Evolutionary conservation across 2,797 vertebrate genomes (phyloP).

Genomic region (Argyrosomus regius): DNA sequence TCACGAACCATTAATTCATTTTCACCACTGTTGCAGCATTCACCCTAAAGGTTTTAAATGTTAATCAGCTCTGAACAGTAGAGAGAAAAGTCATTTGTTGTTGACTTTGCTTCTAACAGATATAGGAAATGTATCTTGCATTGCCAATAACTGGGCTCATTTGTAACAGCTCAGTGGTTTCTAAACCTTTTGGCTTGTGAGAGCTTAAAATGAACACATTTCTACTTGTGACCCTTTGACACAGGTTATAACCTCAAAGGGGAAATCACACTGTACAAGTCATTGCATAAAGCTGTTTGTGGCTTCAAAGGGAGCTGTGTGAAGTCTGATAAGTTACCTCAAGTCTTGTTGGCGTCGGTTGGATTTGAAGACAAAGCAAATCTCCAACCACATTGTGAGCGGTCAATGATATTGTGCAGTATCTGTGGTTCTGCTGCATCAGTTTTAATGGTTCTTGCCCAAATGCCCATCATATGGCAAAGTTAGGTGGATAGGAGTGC

Average conservation of each 20-base stretch:
- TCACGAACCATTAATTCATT: conserved; percentile 3
- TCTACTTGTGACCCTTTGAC: background rate
- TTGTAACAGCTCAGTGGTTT: background rate
- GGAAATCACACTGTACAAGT: background rate
- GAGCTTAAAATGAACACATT: background rate
- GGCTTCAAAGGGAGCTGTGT: background rate
- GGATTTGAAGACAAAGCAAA: background rate
- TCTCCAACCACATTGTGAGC: background rate
- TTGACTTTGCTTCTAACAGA: background rate
- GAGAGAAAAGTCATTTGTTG: background rate
- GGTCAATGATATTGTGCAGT: too few relatives aligned
- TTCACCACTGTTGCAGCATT: background rate
- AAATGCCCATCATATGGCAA: background rate
- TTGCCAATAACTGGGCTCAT: background rate
- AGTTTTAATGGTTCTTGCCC: background rate
- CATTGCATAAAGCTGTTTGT: background rate
- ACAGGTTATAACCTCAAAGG: background rate
- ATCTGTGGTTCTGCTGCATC: background rate
- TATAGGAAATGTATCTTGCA: background rate
- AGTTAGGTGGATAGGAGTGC: too few relatives aligned
- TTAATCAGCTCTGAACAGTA: background rate
- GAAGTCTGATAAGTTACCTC: background rate
- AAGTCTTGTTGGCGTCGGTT: background rate
- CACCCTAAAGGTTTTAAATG: background rate
- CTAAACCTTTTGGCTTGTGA: background rate